phyloP scores from a whole-genome alignment of 2,113 vertebrate genomes.

The Syngnathus scovelli region DNA sequence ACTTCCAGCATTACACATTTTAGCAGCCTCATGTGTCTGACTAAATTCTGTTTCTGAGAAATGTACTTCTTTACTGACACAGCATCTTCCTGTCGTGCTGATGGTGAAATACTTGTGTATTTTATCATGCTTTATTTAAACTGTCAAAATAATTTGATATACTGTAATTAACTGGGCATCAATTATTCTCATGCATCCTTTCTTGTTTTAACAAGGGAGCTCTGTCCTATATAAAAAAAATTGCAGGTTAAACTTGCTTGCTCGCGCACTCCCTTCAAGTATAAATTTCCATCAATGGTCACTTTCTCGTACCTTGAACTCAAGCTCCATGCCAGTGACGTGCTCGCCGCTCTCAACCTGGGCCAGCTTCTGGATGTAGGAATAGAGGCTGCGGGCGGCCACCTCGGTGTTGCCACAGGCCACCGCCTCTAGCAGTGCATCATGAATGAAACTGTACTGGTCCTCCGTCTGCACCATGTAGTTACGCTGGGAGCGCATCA shows the following conservation, averaged over 20 bases:
- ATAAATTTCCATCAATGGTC: background rate
- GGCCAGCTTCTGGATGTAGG: constrained; percentile 93
- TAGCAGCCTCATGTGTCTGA: constrained; percentile 1
- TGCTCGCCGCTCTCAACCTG: constrained; percentile 91
- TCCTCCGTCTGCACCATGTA: constrained; percentile 99
- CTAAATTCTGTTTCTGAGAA: constrained; percentile 4
- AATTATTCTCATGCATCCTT: background rate
- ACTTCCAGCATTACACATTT: background rate
- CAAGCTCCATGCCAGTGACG: constrained; percentile 95
- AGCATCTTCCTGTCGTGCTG: background rate
- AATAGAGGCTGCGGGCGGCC: constrained; percentile 88
- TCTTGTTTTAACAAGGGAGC: background rate
- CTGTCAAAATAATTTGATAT: background rate
- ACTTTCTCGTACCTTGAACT: constrained; percentile 83
- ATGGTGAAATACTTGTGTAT: background rate
- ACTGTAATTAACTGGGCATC: background rate
- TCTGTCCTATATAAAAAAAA: background rate
- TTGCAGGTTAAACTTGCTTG: too few species aligned
- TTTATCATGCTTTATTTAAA: background rate
- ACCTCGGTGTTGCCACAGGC: constrained; percentile 96
- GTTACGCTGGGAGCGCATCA: constrained; percentile 95
- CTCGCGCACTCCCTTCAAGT: background rate
- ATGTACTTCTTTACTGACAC: constrained; percentile 2
- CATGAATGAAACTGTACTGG: constrained; percentile 99
- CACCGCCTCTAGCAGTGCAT: constrained; percentile 93